Conservation (phyloP, 2,797 vertebrate genomes). For the Cynodonichthys magdalenae region DNA sequence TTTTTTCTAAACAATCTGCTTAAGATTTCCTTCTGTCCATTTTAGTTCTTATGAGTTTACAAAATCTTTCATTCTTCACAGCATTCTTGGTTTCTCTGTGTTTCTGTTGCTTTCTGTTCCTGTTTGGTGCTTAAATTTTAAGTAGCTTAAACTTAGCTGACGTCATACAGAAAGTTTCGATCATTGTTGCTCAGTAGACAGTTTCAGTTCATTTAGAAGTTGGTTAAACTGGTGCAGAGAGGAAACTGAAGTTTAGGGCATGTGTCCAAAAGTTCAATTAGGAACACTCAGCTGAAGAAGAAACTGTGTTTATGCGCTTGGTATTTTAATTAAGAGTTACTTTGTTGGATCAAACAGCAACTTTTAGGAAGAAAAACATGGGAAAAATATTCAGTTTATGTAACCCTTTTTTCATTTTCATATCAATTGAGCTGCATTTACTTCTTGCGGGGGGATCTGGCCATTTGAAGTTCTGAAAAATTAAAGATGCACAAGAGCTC, state of each 20-base stretch:
- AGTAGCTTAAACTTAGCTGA: constrained; percentile 63
- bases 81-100: constrained; percentile 33
- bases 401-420: constrained; percentile 24
- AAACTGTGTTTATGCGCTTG: constrained; percentile 33
- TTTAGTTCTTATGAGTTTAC: constrained; percentile 35
- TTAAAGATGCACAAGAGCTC: constrained; percentile 59
- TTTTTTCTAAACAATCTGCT: constrained; percentile 17
- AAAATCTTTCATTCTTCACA: constrained; percentile 41
- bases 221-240: constrained; percentile 23
- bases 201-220: constrained; percentile 49
- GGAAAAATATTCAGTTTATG: constrained; percentile 14
- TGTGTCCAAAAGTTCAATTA: constrained; percentile 49
- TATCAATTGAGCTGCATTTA: constrained; percentile 31
- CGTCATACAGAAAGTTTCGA: constrained; percentile 48
- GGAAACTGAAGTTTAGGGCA: constrained; percentile 25
- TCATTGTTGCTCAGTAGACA: constrained; percentile 51
- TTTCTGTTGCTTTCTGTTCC: constrained; percentile 33
- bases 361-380: constrained; percentile 28
- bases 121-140: constrained; percentile 45
- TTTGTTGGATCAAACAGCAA: constrained; percentile 34
- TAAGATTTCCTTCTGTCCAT: constrained; percentile 19
- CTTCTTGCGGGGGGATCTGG: constrained; percentile 43
- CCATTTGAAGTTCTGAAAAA: constrained; percentile 69
- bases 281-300: constrained; percentile 35
- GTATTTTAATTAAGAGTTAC: constrained; percentile 52